phyloP scores from a whole-genome alignment of 2,797 vertebrate species.

The Alauda arvensis region DNA sequence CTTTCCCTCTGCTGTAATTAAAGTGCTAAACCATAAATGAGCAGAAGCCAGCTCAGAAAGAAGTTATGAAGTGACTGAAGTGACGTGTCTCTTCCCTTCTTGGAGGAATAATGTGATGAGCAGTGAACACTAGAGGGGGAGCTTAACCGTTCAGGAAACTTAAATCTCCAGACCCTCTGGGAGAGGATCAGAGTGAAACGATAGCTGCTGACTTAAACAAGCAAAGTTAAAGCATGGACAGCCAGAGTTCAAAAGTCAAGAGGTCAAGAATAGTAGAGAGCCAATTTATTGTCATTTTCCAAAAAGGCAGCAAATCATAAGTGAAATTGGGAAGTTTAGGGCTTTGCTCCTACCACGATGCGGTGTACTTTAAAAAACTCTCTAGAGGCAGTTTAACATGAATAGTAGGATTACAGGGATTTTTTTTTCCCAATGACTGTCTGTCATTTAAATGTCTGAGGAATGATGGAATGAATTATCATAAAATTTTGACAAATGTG shows the following conservation, averaged over 20 bases:
- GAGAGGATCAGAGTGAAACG: constrained; percentile 69
- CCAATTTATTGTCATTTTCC: constrained; percentile 82
- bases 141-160: constrained; percentile 85
- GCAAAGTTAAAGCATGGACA: constrained; percentile 77
- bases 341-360: constrained; percentile 75
- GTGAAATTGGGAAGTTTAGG: constrained; percentile 76
- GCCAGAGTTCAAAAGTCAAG: constrained; percentile 83
- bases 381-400: constrained; percentile 87
- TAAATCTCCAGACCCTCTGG: constrained; percentile 69
- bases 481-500: constrained; percentile 95
- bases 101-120: constrained; percentile 71
- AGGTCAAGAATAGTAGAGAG: constrained; percentile 76
- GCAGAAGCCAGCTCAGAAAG: not conserved
- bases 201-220: constrained; percentile 73
- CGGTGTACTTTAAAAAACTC: constrained; percentile 83
- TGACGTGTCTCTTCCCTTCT: constrained; percentile 38
- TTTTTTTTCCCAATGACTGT: constrained; percentile 43
- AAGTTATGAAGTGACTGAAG: constrained; percentile 46
- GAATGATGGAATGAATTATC: constrained; percentile 93
- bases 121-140: constrained; percentile 97
- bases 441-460: constrained; percentile 91
- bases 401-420: constrained; percentile 84
- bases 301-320: constrained; percentile 67
- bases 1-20: not conserved
- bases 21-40: constrained; percentile 10